Conservation (phyloP, 2,888 invertebrate genomes). For the Copidosoma aretas region DNA sequence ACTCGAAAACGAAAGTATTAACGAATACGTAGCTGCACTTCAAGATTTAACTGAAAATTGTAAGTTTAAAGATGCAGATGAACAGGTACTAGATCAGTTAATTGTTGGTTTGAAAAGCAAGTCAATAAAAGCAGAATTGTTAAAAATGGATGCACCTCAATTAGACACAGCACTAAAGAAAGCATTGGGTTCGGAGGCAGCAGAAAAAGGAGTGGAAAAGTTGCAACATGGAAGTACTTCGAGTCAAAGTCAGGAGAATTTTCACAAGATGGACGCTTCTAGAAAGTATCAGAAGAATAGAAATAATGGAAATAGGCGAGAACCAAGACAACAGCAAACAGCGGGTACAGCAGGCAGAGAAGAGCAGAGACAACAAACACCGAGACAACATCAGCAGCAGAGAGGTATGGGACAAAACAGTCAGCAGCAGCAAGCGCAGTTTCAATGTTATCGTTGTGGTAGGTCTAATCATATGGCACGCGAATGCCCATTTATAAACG, state of each 20-base stretch:
- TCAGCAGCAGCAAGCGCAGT: neutral
- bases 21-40: conserved; percentile 31
- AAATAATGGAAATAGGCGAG: no score
- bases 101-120: conserved; percentile 27
- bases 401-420: neutral
- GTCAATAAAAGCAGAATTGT: conserved; percentile 19
- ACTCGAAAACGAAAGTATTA: conserved; percentile 22
- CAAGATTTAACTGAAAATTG: conserved; percentile 23
- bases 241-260: conserved; percentile 1
- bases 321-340: neutral
- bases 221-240: neutral
- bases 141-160: conserved; percentile 30
- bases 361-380: neutral
- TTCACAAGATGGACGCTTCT: conserved; percentile 4
- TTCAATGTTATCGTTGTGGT: no score
- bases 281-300: no score
- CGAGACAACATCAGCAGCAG: neutral
- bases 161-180: conserved; percentile 26
- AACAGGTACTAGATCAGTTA: conserved; percentile 32
- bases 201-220: conserved; percentile 24
- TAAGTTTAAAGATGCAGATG: conserved; percentile 27
- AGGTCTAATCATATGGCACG: neutral
- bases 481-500: neutral
- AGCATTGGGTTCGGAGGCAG: conserved; percentile 25
- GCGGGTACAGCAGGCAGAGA: neutral